Evolutionary conservation across 2,797 vertebrate genomes (phyloP), one percentile per base, ranked within the genome.

Genomic region (Acanthurus lineatus): DNA sequence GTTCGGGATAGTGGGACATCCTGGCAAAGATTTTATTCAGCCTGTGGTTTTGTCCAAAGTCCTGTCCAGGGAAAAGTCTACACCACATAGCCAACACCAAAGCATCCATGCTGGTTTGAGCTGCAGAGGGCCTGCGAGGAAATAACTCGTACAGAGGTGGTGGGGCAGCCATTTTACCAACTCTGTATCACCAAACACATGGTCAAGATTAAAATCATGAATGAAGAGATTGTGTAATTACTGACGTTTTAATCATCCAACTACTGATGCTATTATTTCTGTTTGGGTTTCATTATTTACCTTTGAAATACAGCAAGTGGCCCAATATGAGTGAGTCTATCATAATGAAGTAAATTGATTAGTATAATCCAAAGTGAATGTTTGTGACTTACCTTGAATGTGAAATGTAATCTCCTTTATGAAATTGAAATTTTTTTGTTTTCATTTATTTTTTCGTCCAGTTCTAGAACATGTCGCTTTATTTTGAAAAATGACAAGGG

Each of bases 21-120:
- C 1, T 57, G 45, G 28, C 25, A 63, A 80, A 91, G 44, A 85
- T n/a, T 0, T 22, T 8, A 12, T 77, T 71, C 68, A 91, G 56
- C 4, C 19, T 56, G 47, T 80, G 49, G 67, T 78, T 81, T 20
- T 48, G 75, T 19, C 83, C 80, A 8, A 58, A 63, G 3, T 9
- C 1, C 49, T 20, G 71, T 1, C 20, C 16, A 17, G 74, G 65
- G 53, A 67, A 87, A 16, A 81, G 5, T 17, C 1, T 6, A 1
- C 1, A 1, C 86, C 89, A 87, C 62, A 88, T 25, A n/a, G 58
- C 75, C 25, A 64, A 63, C 54, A 84, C 84, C 54, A 91, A 8
- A 15, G 45, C 42, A 7, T 83, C 71, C 78, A 85, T 57, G 38
- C 10, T 67, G 63, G 6, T 63, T 57, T 78, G 78, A 28, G 61